A percentile compares a stretch with the other conserved stretches of the same genome.
These are phyloP conservation scores for Cygnus buccinator DNA, from an alignment of 2,113 vertebrate genomes.

Conservation along the genomic window DNA sequence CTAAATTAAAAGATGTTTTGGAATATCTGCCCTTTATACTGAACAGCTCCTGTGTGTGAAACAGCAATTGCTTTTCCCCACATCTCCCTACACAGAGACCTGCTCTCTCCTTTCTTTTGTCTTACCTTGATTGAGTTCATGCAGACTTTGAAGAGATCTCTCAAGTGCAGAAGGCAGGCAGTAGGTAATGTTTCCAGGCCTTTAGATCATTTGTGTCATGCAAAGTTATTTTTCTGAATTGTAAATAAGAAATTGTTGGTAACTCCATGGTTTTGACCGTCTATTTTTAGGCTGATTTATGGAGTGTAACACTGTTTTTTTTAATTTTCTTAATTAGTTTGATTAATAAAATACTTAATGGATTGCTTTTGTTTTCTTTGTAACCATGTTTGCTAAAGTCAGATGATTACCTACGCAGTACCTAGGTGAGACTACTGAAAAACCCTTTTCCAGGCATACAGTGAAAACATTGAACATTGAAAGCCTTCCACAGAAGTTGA, in stretches of 20 bases:
- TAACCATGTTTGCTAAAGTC: background rate
- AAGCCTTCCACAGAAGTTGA: background rate
- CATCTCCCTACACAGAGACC: background rate
- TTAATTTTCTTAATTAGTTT: background rate
- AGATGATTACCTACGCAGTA: background rate
- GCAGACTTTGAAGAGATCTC: background rate
- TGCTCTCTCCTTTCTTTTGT: background rate
- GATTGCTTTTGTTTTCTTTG: background rate
- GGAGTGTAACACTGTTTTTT: background rate
- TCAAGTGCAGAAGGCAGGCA: background rate
- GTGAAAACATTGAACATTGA: background rate
- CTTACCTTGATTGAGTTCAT: background rate
- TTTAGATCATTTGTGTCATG: background rate
- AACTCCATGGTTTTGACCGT: background rate
- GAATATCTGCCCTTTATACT: background rate
- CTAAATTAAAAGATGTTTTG: background rate
- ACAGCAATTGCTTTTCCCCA: background rate
- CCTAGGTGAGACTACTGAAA: background rate
- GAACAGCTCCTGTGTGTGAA: background rate
- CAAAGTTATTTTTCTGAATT: background rate
- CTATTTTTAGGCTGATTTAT: background rate
- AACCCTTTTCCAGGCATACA: background rate
- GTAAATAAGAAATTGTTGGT: background rate
- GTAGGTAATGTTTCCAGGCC: background rate
- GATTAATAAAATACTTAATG: slow-evolving; percentile 27